Conservation (phyloP, 1,140 invertebrate species). For the Colletes gigas region DNA sequence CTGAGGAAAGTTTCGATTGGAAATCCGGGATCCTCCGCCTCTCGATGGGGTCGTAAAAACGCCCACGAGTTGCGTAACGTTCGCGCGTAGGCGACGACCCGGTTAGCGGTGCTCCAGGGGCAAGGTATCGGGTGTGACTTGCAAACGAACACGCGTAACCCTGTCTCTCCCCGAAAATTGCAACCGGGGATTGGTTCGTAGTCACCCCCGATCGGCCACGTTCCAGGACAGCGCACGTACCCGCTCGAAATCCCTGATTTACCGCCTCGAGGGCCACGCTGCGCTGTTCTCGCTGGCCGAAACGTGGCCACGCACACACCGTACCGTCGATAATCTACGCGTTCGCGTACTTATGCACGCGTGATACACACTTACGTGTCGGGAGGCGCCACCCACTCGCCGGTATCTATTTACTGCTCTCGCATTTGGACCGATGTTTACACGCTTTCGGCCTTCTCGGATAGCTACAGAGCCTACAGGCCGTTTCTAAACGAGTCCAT, state of each 20-base stretch:
- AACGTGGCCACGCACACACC: conserved; percentile 33
- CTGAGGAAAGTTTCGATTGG: background rate
- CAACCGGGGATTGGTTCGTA: conserved; percentile 14
- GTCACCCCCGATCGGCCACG: conserved; percentile 50
- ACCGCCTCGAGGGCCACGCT: conserved; percentile 50
- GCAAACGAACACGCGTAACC: conserved; percentile 14
- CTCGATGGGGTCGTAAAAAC: conserved; percentile 4
- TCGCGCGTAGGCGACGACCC: background rate
- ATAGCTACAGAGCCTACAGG: background rate
- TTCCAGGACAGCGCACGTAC: conserved; percentile 51
- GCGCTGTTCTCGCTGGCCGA: conserved; percentile 47
- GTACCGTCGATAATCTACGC: conserved; percentile 21
- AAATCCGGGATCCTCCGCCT: background rate
- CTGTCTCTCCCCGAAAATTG: conserved; percentile 16
- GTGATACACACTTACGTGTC: background rate
- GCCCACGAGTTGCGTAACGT: conserved; percentile 1
- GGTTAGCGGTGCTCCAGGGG: background rate
- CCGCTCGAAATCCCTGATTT: conserved; percentile 63
- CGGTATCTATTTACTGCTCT: conserved; percentile 44
- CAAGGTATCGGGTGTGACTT: conserved; percentile 3
- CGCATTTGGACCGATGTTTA: conserved; percentile 60
- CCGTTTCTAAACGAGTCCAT: background rate
- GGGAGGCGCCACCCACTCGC: too few species aligned
- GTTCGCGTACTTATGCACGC: conserved; percentile 44
- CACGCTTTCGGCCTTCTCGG: conserved; percentile 32